Base-by-base conservation (phyloP, 1,140 invertebrate species). In the Phocides pigmalion region DNA sequence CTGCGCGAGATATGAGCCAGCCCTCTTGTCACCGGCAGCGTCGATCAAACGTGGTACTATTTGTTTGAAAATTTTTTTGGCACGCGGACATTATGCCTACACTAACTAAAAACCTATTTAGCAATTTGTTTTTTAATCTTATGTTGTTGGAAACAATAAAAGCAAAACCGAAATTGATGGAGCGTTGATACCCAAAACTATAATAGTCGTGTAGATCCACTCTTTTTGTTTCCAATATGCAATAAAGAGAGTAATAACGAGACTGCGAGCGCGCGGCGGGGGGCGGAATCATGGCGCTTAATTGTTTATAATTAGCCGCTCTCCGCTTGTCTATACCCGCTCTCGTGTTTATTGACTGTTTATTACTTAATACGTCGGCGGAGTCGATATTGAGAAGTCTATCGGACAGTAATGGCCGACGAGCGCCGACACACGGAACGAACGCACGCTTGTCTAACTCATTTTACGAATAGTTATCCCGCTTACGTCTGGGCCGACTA, bases 151-250 rank as follows among this genome's bases (percentile, higher is more conserved):
- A 9, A 32, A 11, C 14, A 58, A 44, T 44, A 58, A 50, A 50
- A 50, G 22, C 22, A 50, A 58, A 56, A 35, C 39, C 53, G 39
- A 58, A 42, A 58, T 44, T 22, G 20, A 5, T 58, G 8, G 20
- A 44, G 5, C 22, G 11, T 58, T 20, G 53, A 58, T 58, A 54
- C 75, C 66, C 56, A 66, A 72, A 73, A 66, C 62, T 64, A 71
- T 77, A 73, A 77, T 63, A 49, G 68, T 53, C 58, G 50, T 54
- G 37, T 66, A 64, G 61, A 44, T 54, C 56, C 71, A 63, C 65
- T 37, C 61, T 71, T 81, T 79, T 81, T 74, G 72, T 81, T 82
- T 78, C 70, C 70, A 80, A 78, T 82, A 82, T 78, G 75, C 75
- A 80, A 79, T 82, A 82, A 82, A 78, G 76, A 79, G 77, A 64